Evolutionary conservation across 2,888 invertebrate species (phyloP).

Genomic region (Quadriops clusia): DNA sequence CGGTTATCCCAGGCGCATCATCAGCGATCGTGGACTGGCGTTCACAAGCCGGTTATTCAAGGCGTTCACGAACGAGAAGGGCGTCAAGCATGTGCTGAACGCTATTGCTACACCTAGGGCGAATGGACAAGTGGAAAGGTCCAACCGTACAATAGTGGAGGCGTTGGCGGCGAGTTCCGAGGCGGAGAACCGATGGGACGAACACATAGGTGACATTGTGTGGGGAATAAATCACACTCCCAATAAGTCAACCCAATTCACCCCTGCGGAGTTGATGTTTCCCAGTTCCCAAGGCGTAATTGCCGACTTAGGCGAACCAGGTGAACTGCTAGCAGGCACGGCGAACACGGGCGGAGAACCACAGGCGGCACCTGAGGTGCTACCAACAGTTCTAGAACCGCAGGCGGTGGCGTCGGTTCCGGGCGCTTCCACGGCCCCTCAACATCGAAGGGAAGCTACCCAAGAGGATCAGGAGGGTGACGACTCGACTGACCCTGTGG

Average conservation of each 20-base stretch:
- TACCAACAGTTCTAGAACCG: too few species aligned
- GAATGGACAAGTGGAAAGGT: conserved; percentile 24
- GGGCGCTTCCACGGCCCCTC: too few species aligned
- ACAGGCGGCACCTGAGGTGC: too few species aligned
- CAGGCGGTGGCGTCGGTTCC: too few species aligned
- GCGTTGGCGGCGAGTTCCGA: conserved; percentile 19
- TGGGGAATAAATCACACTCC: conserved; percentile 23
- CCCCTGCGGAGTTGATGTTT: conserved; percentile 21
- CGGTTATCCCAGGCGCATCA: conserved; percentile 15
- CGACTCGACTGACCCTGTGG: too few species aligned
- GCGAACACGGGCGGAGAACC: background rate
- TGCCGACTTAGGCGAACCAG: conserved; percentile 12
- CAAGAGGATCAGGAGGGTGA: too few species aligned
- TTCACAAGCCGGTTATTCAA: conserved; percentile 14
- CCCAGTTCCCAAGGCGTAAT: conserved; percentile 14
- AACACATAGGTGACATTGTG: conserved; percentile 19
- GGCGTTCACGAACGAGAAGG: conserved; percentile 14
- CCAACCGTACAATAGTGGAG: conserved; percentile 22
- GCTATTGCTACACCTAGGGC: conserved; percentile 17
- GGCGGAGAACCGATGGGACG: conserved; percentile 22
- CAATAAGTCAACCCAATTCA: conserved; percentile 18
- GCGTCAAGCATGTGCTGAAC: conserved; percentile 14
- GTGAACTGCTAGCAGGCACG: conserved; percentile 3
- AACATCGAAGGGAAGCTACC: too few species aligned
- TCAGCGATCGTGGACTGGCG: conserved; percentile 17